Evolutionary conservation across 2,113 vertebrate species (phyloP).

Genomic region (Indri indri): DNA sequence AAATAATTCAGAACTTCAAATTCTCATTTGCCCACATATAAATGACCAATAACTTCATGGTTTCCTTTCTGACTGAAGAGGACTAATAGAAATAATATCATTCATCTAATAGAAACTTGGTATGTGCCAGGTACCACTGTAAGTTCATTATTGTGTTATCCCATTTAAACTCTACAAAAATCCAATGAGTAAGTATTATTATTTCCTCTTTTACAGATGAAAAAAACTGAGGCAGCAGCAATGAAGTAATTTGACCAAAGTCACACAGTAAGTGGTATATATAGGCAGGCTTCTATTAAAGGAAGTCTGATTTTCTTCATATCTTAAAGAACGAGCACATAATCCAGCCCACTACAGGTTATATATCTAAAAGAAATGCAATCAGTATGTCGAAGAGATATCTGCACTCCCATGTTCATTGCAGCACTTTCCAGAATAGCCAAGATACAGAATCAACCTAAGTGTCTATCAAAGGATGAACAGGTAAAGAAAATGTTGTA

Average conservation of each 20-base stretch:
- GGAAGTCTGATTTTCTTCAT: neutral
- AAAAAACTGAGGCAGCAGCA: conserved; percentile 10
- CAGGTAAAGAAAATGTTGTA: neutral
- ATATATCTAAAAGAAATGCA: neutral
- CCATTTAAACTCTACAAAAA: neutral
- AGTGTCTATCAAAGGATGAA: neutral
- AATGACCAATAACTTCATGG: neutral
- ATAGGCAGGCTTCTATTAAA: conserved; percentile 10
- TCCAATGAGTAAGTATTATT: neutral
- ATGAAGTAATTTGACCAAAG: neutral
- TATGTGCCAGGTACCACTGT: neutral
- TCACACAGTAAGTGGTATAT: neutral
- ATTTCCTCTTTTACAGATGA: neutral
- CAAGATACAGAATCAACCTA: neutral
- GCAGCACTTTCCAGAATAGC: neutral
- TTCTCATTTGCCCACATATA: neutral
- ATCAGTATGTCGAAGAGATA: neutral
- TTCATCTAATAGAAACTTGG: neutral
- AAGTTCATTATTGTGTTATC: neutral
- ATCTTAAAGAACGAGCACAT: neutral
- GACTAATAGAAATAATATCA: neutral
- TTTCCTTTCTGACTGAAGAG: neutral
- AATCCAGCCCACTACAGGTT: neutral
- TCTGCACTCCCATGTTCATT: neutral
- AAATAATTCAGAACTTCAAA: conserved; percentile 23